Evolutionary conservation across 1,140 invertebrate genomes (phyloP), one percentile per base, ranked within the genome.

Genomic region (Apis florea): DNA sequence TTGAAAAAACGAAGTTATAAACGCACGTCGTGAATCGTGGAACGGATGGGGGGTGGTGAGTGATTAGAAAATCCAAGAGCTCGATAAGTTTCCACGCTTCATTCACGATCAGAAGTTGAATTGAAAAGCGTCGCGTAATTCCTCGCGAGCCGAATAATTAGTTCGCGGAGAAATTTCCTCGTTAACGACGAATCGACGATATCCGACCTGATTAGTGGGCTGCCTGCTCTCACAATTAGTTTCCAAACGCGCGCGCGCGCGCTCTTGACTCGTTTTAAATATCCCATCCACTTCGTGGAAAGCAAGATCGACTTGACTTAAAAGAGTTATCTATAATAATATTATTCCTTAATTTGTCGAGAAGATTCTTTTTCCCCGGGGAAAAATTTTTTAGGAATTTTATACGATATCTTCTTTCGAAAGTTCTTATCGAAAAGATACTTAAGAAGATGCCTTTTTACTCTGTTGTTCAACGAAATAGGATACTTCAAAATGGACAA

Each of bases 171-270:
- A 85, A 85, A 86, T 86, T 85, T 85, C 85, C 84, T 74, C 76
- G 31, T 68, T 83, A 74, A 79, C 84, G 85, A 83, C 67, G 84
- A 86, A 86, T 85, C 85, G 84, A 83, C 83, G 79, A 83, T 85
- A 85, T 72, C 63, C 85, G 75, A 85, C 71, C 74, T 83, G 84
- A 85, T 86, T 86, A 81, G 58, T 67, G n/a, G n/a, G n/a, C n/a
- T n/a, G 61, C 40, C 76, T 49, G 59, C 58, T 78, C 64, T 40
- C 24, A 40, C 31, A 40, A 19, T 31, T 19, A 15, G 19, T 69
- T 12, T 47, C 24, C 54, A 58, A 53, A 49, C n/a, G 17, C 12
- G 40, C 15, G 15, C 19, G 26, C n/a, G 17, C 12, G 40, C 15
- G 15, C 19, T 31, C 19, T 8, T 47, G 3, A 8, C 21, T 54